These are phyloP conservation scores for Aphelenchoides fujianensis DNA, from an alignment of 1,140 invertebrate species.

Conservation along the genomic window DNA sequence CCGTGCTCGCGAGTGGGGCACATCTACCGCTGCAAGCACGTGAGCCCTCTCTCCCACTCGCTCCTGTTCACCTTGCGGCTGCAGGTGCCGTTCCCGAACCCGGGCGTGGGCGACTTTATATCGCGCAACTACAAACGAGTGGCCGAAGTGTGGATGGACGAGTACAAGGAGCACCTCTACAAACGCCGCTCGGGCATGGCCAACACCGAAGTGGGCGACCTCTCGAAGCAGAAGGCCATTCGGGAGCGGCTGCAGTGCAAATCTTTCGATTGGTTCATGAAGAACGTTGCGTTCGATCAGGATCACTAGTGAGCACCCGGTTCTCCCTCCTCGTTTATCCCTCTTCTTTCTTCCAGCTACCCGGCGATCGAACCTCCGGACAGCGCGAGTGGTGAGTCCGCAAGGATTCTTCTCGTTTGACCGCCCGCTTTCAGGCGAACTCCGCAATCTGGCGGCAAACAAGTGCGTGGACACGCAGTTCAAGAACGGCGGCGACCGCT, in stretches of 20 bases:
- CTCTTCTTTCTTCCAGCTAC: too few species aligned
- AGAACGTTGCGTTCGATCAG: constrained; percentile 83
- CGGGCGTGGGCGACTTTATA: constrained; percentile 83
- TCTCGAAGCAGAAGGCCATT: constrained; percentile 75
- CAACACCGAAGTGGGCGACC: constrained; percentile 68
- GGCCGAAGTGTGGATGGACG: constrained; percentile 72
- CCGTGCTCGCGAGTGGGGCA: constrained; percentile 71
- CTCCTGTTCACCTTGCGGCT: too few species aligned
- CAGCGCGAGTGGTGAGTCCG: constrained; percentile 78
- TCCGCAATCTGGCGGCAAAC: constrained; percentile 71
- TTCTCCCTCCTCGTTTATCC: too few species aligned
- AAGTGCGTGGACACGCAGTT: constrained; percentile 77
- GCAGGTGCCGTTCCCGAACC: constrained; percentile 77
- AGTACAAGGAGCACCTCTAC: constrained; percentile 86
- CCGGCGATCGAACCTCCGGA: constrained; percentile 84
- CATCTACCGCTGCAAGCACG: constrained; percentile 62
- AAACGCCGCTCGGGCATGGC: constrained; percentile 64
- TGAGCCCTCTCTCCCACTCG: too few species aligned
- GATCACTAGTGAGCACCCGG: too few species aligned
- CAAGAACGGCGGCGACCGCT: constrained; percentile 69
- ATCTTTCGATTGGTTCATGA: constrained; percentile 92
- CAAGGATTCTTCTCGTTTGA: too few species aligned
- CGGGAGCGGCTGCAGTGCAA: constrained; percentile 79
- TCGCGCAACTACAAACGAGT: constrained; percentile 71
- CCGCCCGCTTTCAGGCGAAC: too few species aligned